phyloP scores from a whole-genome alignment of 2,888 invertebrate species.

The Aleiodes leptofemur region DNA sequence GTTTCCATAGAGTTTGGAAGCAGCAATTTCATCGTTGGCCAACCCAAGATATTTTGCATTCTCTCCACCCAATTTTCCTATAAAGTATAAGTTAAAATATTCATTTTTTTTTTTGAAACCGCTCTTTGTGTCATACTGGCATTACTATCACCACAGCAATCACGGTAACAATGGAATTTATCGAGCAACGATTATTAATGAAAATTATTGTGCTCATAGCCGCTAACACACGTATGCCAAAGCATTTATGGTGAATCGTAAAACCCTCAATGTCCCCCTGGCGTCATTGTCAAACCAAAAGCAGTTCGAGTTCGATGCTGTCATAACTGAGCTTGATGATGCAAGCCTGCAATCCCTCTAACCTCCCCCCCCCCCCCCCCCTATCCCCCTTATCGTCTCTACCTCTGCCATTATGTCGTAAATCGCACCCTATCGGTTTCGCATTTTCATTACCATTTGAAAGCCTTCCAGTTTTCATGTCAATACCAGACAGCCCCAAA shows the following conservation, averaged over 20 bases:
- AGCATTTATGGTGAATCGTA: conserved; percentile 21
- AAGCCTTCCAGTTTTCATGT: conserved; percentile 19
- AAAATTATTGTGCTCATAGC: conserved; percentile 52
- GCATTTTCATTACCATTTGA: conserved; percentile 39
- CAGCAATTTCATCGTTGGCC: no score
- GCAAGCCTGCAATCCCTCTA: conserved; percentile 18
- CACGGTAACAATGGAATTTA: conserved; percentile 56
- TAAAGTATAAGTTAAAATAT: conserved; percentile 5
- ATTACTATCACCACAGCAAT: conserved; percentile 10
- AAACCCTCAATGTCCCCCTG: background rate
- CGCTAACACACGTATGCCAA: background rate
- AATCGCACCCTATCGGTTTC: conserved; percentile 37
- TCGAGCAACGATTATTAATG: conserved; percentile 62
- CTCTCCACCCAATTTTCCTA: background rate
- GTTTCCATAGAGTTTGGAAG: no score
- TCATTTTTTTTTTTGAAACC: background rate
- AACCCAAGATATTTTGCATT: no score
- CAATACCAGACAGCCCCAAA: conserved; percentile 4
- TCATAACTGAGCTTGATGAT: conserved; percentile 39
- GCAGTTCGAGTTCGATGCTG: conserved; percentile 27
- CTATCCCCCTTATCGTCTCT: conserved; percentile 17
- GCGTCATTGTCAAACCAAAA: conserved; percentile 30
- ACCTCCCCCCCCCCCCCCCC: conserved; percentile 26
- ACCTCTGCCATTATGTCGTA: conserved; percentile 37
- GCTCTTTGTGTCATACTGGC: background rate